phyloP scores from a whole-genome alignment of 2,888 invertebrate species.

The Luffia ferchaultella region DNA sequence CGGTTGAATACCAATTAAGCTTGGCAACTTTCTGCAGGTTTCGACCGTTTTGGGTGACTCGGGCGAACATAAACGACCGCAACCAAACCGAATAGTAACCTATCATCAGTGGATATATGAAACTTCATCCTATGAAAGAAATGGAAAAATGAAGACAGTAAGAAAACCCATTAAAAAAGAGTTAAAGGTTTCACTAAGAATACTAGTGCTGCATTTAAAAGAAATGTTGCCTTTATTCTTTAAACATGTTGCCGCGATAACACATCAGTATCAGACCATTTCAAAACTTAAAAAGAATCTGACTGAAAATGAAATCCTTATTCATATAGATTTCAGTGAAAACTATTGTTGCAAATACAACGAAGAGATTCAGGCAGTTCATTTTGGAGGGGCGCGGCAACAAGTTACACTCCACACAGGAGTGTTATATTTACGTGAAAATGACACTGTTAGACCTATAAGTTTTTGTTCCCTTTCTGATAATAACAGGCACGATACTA shows the following conservation, averaged over 20 bases:
- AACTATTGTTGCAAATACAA: conserved; percentile 9
- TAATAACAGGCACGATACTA: conserved; percentile 11
- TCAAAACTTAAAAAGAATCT: conserved; percentile 6
- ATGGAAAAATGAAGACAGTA: no score
- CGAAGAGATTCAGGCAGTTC: conserved; percentile 10
- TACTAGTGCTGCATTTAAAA: no score
- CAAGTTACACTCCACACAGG: conserved; percentile 15
- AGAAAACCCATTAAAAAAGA: no score
- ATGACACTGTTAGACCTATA: conserved; percentile 5
- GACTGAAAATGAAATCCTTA: neutral
- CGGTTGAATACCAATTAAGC: conserved; percentile 1
- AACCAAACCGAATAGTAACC: no score
- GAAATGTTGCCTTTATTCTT: neutral
- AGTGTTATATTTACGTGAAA: conserved; percentile 11
- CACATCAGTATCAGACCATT: conserved; percentile 7
- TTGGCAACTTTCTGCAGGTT: conserved; percentile 15
- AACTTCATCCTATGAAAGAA: no score
- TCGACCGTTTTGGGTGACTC: conserved; percentile 15
- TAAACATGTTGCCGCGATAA: neutral
- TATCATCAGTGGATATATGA: no score
- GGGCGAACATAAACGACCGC: conserved; percentile 12
- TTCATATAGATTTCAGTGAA: conserved; percentile 3
- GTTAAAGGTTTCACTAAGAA: no score
- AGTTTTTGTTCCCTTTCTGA: conserved; percentile 14
- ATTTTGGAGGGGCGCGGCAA: conserved; percentile 8